Percentiles rank a stretch among this genome's conserved stretches.
These are phyloP conservation scores for Tetragonula clypearis DNA, from an alignment of 1,140 invertebrate species.

Conservation along the genomic window DNA sequence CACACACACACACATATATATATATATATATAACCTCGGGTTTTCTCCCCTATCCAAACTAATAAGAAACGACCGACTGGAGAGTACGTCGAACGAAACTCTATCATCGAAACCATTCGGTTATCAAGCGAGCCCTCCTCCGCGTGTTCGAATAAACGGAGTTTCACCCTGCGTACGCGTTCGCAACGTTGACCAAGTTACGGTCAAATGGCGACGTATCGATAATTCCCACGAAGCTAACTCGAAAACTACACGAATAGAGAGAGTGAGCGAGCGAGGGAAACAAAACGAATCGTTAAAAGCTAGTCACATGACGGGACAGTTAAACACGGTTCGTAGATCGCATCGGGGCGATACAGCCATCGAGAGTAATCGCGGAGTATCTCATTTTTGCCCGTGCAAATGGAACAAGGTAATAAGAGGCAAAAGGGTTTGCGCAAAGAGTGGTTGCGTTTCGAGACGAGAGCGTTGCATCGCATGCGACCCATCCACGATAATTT, in stretches of 20 bases:
- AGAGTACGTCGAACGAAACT: no score
- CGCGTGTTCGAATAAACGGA: not conserved
- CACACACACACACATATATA: no score
- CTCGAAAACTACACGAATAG: not conserved
- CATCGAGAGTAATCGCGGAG: constrained; percentile 46
- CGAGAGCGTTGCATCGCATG: constrained; percentile 27
- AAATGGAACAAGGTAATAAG: constrained; percentile 52
- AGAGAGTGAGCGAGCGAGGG: no score
- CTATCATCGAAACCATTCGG: not conserved
- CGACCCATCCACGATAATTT: constrained; percentile 27
- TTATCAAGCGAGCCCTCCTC: not conserved
- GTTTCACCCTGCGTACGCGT: not conserved
- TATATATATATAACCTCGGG: not conserved
- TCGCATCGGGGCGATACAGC: constrained; percentile 26
- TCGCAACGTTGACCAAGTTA: not conserved
- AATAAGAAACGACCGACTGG: not conserved
- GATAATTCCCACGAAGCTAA: not conserved
- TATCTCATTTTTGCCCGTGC: constrained; percentile 28
- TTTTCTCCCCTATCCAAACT: not conserved
- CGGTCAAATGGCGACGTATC: not conserved
- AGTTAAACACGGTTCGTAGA: not conserved
- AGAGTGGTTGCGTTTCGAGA: constrained; percentile 31
- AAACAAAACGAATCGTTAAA: not conserved
- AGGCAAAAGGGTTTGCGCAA: constrained; percentile 33
- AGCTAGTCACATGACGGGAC: not conserved